phyloP scores from a whole-genome alignment of 2,888 invertebrate species.

The Azorinus chamasolen region DNA sequence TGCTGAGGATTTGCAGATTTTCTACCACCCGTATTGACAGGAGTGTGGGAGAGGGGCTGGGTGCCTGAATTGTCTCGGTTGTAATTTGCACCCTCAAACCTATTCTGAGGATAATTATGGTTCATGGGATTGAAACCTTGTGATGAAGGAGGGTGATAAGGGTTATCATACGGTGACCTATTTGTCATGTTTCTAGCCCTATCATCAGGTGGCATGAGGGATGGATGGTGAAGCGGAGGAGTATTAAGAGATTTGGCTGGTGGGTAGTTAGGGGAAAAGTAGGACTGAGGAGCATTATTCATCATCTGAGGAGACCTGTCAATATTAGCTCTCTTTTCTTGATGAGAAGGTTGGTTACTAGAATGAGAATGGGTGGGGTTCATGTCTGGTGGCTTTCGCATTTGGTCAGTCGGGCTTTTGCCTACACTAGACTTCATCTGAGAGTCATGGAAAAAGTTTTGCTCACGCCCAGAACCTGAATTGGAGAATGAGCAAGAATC shows the following conservation, averaged over 20 bases:
- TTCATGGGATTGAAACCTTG: slow-evolving; percentile 66
- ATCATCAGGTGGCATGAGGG: slow-evolving; percentile 66
- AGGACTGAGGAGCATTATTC: slow-evolving; percentile 67
- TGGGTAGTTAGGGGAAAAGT: slow-evolving; percentile 68
- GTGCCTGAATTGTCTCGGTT: slow-evolving; percentile 65
- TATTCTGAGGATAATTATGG: slow-evolving; percentile 52
- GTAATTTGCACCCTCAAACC: slow-evolving; percentile 63
- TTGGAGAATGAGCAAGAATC: slow-evolving; percentile 53
- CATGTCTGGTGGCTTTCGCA: slow-evolving; percentile 57
- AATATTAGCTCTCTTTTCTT: slow-evolving; percentile 52
- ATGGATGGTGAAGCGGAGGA: slow-evolving; percentile 76
- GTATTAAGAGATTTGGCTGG: slow-evolving; percentile 73
- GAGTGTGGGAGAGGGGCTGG: slow-evolving; percentile 73
- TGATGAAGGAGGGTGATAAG: slow-evolving; percentile 62
- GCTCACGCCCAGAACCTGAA: slow-evolving; percentile 46
- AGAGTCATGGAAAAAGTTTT: slow-evolving; percentile 51
- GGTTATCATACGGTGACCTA: slow-evolving; percentile 65
- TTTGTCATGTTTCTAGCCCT: slow-evolving; percentile 59
- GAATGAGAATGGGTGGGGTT: slow-evolving; percentile 41
- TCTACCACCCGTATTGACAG: slow-evolving; percentile 67
- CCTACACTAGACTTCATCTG: slow-evolving; percentile 64
- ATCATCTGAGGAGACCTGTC: slow-evolving; percentile 72
- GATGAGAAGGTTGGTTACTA: slow-evolving; percentile 39
- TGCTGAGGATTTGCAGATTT: slow-evolving; percentile 71
- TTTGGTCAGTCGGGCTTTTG: slow-evolving; percentile 62